Evolutionary conservation across 2,888 invertebrate species (phyloP), one percentile per base, ranked within the genome.

Genomic region (Acrobasis repandana): DNA sequence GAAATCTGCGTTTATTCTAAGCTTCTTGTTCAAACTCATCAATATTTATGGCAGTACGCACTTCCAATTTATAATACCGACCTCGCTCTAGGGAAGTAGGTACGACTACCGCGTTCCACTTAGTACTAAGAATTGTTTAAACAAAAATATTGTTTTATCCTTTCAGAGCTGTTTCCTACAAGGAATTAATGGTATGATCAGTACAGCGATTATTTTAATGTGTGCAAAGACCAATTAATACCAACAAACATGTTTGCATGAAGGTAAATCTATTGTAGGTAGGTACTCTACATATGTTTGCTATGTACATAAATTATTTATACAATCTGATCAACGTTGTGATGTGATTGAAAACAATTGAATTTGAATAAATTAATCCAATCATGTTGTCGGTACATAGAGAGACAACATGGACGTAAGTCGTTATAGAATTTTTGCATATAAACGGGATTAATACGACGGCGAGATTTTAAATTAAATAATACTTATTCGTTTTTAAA

Each of bases 21-120:
- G 14, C 11, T 38, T 18, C 16, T 14, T 16, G 34, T 38, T 54
- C 9, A 14, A 18, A 14, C 11, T 54, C 38, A 38, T 54, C 54
- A 54, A 54, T 54, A 54, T 54, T 54, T 54, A 54, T 54, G 18
- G 15, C 54, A 14, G 38, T 54, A 54, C 54, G 38, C 54, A 43
- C 54, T 54, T 54, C 54, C 54, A 54, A 54, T 54, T 54, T 54
- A 54, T 54, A 38, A 43, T 54, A 2, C 38, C n/a, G 54, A 54
- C 54, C 54, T 54, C 54, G 54, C 14, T 36, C 54, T 36, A 36
- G 38, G 54, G 54, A 38, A 38, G 54, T 20, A 38, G 38, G 38
- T 16, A 36, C 18, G 14, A 10, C 54, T 38, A 43, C 54, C 54
- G 54, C 54, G 54, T 54, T 54, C 54, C 16, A 54, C 38, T 38